A percentile compares a stretch with the other conserved stretches of the same genome.
Conservation (phyloP, 2,797 vertebrate species). For the Sebastes minor region DNA sequence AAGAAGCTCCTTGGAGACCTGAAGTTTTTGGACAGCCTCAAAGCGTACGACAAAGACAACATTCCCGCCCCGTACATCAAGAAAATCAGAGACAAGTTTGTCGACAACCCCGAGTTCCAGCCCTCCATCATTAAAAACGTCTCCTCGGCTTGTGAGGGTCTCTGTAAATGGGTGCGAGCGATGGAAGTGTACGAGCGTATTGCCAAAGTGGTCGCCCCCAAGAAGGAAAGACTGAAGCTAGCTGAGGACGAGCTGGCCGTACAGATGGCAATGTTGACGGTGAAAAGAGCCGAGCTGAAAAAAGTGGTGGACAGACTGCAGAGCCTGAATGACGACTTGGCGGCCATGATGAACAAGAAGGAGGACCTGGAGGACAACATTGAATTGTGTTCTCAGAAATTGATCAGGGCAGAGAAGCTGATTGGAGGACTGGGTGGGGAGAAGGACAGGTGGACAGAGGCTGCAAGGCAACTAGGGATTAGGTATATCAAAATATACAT, state of each 20-base stretch:
- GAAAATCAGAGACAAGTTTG: constrained; percentile 90
- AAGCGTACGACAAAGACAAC: constrained; percentile 90
- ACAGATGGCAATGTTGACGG: constrained; percentile 87
- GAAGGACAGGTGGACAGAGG: constrained; percentile 94
- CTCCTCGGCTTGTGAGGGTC: constrained; percentile 93
- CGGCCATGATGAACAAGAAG: constrained; percentile 87
- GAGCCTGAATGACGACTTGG: constrained; percentile 86
- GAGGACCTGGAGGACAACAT: constrained; percentile 88
- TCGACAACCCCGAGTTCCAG: constrained; percentile 90
- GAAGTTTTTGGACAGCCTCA: constrained; percentile 91
- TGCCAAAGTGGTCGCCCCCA: constrained; percentile 91
- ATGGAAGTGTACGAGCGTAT: constrained; percentile 94
- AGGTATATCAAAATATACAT: constrained; percentile 44
- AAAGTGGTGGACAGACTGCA: constrained; percentile 87
- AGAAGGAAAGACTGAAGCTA: constrained; percentile 83
- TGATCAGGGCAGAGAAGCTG: constrained; percentile 89
- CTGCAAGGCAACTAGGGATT: constrained; percentile 81
- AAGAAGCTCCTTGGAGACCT: constrained; percentile 94
- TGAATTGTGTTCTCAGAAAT: constrained; percentile 90
- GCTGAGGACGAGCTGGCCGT: constrained; percentile 83
- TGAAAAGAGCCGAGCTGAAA: constrained; percentile 89
- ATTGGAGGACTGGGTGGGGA: constrained; percentile 95
- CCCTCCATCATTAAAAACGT: constrained; percentile 91
- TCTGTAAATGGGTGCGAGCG: constrained; percentile 95
- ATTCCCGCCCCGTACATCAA: constrained; percentile 88